phyloP scores from a whole-genome alignment of 2,888 invertebrate species.

The Drosophila cognata region DNA sequence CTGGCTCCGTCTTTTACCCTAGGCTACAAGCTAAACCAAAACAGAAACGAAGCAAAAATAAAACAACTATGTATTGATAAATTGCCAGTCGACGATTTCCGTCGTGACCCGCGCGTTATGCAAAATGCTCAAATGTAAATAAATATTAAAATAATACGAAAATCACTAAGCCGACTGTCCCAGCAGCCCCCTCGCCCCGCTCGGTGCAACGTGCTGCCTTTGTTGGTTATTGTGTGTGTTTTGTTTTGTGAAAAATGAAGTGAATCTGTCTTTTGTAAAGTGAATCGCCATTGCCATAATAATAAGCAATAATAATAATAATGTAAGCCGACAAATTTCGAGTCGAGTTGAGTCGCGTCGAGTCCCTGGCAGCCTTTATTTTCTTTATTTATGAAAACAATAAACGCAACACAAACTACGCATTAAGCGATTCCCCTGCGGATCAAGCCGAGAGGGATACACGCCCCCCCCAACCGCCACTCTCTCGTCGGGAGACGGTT shows the following conservation, averaged over 20 bases:
- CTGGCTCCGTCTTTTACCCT: slow-evolving; percentile 54
- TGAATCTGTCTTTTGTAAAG: slow-evolving; percentile 74
- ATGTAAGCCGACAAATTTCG: slow-evolving; percentile 75
- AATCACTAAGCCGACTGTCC: slow-evolving; percentile 62
- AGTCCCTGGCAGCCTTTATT: slow-evolving; percentile 31
- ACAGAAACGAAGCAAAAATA: slow-evolving; percentile 24
- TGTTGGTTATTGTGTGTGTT: slow-evolving; percentile 39
- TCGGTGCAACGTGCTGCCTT: slow-evolving; percentile 3
- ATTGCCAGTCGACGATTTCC: slow-evolving; percentile 83
- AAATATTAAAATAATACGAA: slow-evolving; percentile 80
- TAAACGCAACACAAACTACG: slow-evolving; percentile 74
- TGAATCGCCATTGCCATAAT: slow-evolving; percentile 65
- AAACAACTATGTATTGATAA: slow-evolving; percentile 81
- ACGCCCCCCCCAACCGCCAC: neutral
- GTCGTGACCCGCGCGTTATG: slow-evolving; percentile 84
- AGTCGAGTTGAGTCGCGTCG: slow-evolving; percentile 34
- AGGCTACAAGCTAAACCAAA: slow-evolving; percentile 42
- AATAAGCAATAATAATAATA: slow-evolving; percentile 70
- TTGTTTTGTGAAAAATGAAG: slow-evolving; percentile 72
- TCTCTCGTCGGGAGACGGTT: slow-evolving; percentile 49
- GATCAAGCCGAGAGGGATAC: neutral
- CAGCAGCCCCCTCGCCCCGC: neutral
- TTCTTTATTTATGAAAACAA: slow-evolving; percentile 77
- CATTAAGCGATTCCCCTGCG: slow-evolving; percentile 51
- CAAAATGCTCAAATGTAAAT: slow-evolving; percentile 81